These are phyloP conservation scores for Hemitrygon akajei DNA, from an alignment of 2,797 vertebrate species.

Conservation along the genomic window DNA sequence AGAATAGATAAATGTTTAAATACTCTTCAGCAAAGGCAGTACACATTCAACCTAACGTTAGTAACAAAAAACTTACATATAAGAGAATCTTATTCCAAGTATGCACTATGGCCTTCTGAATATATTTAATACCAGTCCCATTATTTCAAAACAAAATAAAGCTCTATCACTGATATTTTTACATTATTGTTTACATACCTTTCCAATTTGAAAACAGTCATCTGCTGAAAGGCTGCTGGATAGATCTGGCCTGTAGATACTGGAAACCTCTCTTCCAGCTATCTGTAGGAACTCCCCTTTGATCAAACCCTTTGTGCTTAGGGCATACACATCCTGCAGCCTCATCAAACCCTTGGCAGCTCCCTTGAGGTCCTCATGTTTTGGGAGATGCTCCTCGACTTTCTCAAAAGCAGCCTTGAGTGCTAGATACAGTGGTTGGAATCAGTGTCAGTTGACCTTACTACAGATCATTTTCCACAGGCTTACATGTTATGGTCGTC, in stretches of 20 bases:
- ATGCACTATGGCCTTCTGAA: background rate
- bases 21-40: background rate
- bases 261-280: slow-evolving; percentile 43
- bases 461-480: background rate
- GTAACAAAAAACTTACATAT: background rate
- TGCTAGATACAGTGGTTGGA: slow-evolving; percentile 50
- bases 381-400: slow-evolving; percentile 66
- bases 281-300: slow-evolving; percentile 69
- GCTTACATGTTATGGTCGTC: slow-evolving; percentile 1
- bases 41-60: too few species aligned
- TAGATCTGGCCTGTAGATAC: slow-evolving; percentile 62
- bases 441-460: slow-evolving; percentile 10
- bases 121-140: too few species aligned
- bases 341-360: slow-evolving; percentile 80
- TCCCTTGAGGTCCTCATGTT: slow-evolving; percentile 75
- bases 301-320: slow-evolving; percentile 68
- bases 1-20: background rate
- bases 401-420: slow-evolving; percentile 68
- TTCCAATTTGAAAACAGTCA: slow-evolving; percentile 88
- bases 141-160: background rate
- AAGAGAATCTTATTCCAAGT: background rate
- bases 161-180: background rate
- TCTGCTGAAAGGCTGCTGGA: slow-evolving; percentile 69
- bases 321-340: slow-evolving; percentile 82
- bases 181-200: slow-evolving; percentile 57